These are phyloP conservation scores for Agrilus biguttatus DNA, from an alignment of 2,888 invertebrate genomes.

Conservation along the genomic window DNA sequence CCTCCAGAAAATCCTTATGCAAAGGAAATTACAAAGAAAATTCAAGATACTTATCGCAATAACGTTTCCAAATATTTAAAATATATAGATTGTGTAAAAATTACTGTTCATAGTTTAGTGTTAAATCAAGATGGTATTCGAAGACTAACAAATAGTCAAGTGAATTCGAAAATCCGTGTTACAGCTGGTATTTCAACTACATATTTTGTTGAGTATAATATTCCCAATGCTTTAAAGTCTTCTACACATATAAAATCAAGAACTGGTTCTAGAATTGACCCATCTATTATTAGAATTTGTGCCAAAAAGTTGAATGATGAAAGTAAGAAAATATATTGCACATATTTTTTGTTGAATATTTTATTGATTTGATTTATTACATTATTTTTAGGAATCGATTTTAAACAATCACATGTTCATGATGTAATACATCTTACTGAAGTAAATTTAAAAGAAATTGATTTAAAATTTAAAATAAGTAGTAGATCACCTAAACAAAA, in stretches of 20 bases:
- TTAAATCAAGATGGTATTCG: slow-evolving; percentile 32
- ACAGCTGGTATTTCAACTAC: slow-evolving; percentile 19
- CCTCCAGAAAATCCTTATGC: slow-evolving; percentile 1
- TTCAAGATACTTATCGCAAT: slow-evolving; percentile 10
- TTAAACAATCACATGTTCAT: slow-evolving; percentile 33
- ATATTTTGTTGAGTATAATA: slow-evolving; percentile 34
- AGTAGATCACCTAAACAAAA: slow-evolving; percentile 32
- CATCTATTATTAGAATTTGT: slow-evolving; percentile 25
- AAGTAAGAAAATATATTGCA: slow-evolving; percentile 18
- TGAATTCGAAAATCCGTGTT: slow-evolving; percentile 9
- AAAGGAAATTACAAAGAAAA: slow-evolving; percentile 10
- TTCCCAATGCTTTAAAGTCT: slow-evolving; percentile 24
- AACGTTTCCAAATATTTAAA: slow-evolving; percentile 12
- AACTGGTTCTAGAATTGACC: slow-evolving; percentile 24
- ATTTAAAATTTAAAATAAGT: slow-evolving; percentile 31
- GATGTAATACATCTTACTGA: slow-evolving; percentile 25
- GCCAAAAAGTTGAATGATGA: slow-evolving; percentile 29
- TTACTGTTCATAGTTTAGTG: slow-evolving; percentile 29
- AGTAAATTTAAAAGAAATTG: slow-evolving; percentile 19
- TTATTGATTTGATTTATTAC: slow-evolving; percentile 3
- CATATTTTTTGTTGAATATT: not conserved
- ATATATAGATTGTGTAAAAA: slow-evolving; percentile 31
- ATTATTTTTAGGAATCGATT: slow-evolving; percentile 27
- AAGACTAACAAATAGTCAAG: slow-evolving; percentile 17
- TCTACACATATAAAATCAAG: slow-evolving; percentile 20